A percentile compares a stretch with the other conserved stretches of the same genome.
These are phyloP conservation scores for Diplodus sargus DNA, from an alignment of 2,797 vertebrate species.

Conservation along the genomic window DNA sequence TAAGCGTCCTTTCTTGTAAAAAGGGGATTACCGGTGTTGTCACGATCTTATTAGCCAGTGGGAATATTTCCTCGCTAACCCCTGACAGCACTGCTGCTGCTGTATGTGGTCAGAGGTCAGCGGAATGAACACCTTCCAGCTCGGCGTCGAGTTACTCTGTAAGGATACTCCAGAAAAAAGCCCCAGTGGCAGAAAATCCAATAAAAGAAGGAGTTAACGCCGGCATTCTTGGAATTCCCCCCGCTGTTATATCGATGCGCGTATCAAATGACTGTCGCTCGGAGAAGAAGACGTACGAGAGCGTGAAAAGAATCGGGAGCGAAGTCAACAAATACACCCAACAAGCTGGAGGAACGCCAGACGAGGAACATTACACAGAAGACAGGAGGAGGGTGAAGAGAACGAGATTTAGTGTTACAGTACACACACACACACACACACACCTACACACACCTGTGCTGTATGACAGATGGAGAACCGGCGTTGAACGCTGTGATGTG, in stretches of 20 bases:
- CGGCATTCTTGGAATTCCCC: conserved; percentile 69
- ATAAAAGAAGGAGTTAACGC: conserved; percentile 56
- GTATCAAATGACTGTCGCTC: conserved; percentile 62
- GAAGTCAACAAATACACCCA: conserved; percentile 29
- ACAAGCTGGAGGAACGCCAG: conserved; percentile 10
- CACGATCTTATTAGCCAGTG: too few relatives aligned
- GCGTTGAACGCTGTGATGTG: conserved; percentile 43
- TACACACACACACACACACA: conserved; percentile 28
- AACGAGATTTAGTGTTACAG: conserved; percentile 40
- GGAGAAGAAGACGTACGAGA: conserved; percentile 1
- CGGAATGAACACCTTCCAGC: not conserved
- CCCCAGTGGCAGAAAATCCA: conserved; percentile 62
- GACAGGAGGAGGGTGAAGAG: conserved; percentile 3
- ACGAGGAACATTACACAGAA: conserved; percentile 29
- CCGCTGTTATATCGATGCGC: conserved; percentile 47
- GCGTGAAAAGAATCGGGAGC: conserved; percentile 37
- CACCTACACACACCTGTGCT: conserved; percentile 31
- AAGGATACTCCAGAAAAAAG: conserved; percentile 11
- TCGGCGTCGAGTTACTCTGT: conserved; percentile 29
- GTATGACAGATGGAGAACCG: conserved; percentile 51
- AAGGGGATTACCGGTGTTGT: too few relatives aligned
- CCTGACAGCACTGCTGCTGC: too few relatives aligned
- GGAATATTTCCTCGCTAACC: too few relatives aligned
- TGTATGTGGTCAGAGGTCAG: not conserved
- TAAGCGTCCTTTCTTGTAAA: too few relatives aligned